Evolutionary conservation across 2,797 vertebrate species (phyloP).

Genomic region (Darevskia nairensis): DNA sequence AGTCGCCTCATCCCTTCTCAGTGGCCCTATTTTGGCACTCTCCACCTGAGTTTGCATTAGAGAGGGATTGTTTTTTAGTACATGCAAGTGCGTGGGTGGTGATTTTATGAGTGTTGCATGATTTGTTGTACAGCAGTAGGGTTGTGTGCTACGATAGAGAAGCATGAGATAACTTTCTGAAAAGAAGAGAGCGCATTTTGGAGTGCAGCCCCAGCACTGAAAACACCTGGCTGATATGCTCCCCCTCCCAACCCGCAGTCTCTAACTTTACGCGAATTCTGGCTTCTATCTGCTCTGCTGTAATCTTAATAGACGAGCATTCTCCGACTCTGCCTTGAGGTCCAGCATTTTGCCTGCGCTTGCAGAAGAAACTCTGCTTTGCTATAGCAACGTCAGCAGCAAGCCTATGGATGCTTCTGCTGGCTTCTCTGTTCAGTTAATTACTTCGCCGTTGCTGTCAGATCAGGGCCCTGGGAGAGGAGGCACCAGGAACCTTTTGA

Average conservation of each 20-base stretch:
- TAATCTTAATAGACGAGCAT: background rate
- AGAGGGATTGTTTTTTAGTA: background rate
- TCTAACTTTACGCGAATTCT: too few species aligned
- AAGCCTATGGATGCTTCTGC: slow-evolving; percentile 37
- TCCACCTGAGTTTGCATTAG: too few species aligned
- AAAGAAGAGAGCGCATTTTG: background rate
- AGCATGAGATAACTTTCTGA: background rate
- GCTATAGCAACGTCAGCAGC: slow-evolving; percentile 34
- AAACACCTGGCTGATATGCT: background rate
- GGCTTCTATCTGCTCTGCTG: background rate
- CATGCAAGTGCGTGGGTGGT: background rate
- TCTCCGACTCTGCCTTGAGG: slow-evolving; percentile 50
- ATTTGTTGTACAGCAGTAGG: background rate
- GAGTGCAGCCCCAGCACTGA: background rate
- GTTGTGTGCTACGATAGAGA: background rate
- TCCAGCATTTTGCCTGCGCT: slow-evolving; percentile 41
- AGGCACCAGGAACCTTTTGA: background rate
- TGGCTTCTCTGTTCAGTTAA: slow-evolving; percentile 45
- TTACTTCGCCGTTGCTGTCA: slow-evolving; percentile 41
- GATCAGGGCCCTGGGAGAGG: background rate
- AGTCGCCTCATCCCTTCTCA: background rate
- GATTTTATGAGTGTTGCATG: background rate
- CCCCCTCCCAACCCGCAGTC: too few species aligned
- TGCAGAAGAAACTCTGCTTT: slow-evolving; percentile 5
- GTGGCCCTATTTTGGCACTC: background rate